Conservation (phyloP, 2,888 invertebrate genomes). For the Vesta saturnalis region DNA sequence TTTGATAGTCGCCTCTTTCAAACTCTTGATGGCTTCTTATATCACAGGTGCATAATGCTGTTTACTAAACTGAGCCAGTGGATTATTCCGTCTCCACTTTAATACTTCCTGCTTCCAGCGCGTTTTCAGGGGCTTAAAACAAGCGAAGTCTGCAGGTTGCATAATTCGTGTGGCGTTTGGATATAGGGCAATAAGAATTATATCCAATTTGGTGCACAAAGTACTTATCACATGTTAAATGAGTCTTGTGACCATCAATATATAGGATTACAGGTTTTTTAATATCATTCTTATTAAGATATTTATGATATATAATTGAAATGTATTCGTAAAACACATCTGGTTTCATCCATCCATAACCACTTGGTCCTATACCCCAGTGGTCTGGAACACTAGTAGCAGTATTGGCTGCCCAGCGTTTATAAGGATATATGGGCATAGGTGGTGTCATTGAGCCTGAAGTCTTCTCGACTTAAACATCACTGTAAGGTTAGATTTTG, state of each 20-base stretch:
- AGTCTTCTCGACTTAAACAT: background rate
- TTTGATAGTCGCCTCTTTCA: background rate
- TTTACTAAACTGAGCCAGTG: background rate
- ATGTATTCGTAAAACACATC: no score
- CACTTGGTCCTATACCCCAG: no score
- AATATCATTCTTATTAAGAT: no score
- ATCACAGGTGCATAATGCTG: background rate
- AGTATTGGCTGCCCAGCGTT: background rate
- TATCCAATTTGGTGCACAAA: no score
- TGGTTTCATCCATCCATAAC: background rate
- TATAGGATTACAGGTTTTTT: no score
- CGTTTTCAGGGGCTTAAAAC: conserved; percentile 46
- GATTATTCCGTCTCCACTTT: background rate
- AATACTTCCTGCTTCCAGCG: conserved; percentile 30
- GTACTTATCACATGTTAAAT: no score
- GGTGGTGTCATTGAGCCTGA: background rate
- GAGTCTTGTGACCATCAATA: no score
- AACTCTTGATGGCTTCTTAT: background rate
- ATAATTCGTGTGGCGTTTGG: conserved; percentile 48
- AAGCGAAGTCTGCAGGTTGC: conserved; percentile 51
- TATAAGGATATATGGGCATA: background rate
- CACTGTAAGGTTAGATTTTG: background rate
- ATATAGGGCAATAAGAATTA: background rate
- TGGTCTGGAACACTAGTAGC: background rate
- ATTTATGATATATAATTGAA: no score